Base-by-base conservation (phyloP, 2,888 invertebrate genomes). In the Pristionchus arcanus region DNA sequence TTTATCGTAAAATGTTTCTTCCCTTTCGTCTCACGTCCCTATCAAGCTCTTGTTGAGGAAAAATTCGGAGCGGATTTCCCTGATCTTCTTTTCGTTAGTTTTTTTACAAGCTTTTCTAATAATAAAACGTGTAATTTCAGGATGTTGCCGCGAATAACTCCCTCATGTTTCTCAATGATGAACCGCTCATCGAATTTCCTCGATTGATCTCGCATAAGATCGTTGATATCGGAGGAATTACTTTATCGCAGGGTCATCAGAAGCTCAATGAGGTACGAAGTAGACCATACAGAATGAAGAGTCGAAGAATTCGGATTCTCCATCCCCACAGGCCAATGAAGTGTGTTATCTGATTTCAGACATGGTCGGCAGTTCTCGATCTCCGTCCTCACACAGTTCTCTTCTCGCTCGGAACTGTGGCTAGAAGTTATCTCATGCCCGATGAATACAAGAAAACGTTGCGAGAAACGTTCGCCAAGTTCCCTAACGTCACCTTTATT, bases 131-230 rank as follows among this genome's bases (percentile, higher is more conserved):
- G 19, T 11, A 55, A 11, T 88, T 25, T 49, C 42, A 87, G 87
- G 87, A 68, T 1, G 21, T 87, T 11, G 87, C 87, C 1, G 42
- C 66, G 1, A 87, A 87, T 49, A 71, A 68, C 13, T 88, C 88
- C 4, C 74, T 88, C 9, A 7, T 88, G 2, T 88, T 88, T 37
- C 34, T 88, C 53, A 88, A 88, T 19, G 53, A 71, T 34, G 88
- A 88, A 34, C 88, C 88, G 11, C 77, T 88, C n/a, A 88, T 77
- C 28, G 88, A 88, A 25, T 89, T 89, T 21, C 89, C 89, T 7
- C 53, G 83, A 21, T 42, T 53, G 7, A 89, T 28, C 21, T 13
- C 66, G 3, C 89, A 89, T 31, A 81, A 83, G 31, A 81, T 89
- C 25, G 15, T 89, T 25, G 89, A 89, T 31, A 89, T 89, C 9